Evolutionary conservation across 2,113 vertebrate genomes (phyloP).

Genomic region (Physeter macrocephalus): DNA sequence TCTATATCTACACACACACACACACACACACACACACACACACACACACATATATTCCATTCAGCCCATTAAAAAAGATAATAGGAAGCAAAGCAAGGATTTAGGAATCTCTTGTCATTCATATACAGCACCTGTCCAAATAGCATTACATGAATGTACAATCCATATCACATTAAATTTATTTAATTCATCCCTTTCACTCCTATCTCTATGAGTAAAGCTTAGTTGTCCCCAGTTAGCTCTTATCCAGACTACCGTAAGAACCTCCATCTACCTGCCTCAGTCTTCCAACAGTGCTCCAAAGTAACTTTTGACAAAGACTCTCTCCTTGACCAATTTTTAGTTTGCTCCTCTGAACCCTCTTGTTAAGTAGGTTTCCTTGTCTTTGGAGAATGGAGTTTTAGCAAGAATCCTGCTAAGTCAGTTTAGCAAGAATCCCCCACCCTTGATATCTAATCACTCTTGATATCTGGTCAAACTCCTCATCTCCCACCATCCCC

Average conservation of each 20-base stretch:
- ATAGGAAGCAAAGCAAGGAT: background rate
- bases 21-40: no score
- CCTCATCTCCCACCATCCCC: background rate
- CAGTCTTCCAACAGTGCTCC: background rate
- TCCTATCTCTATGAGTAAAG: background rate
- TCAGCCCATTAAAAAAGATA: background rate
- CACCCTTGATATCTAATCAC: background rate
- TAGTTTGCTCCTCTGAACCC: background rate
- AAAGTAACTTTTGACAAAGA: background rate
- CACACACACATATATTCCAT: background rate
- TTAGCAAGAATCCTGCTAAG: background rate
- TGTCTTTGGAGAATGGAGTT: background rate
- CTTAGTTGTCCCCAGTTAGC: background rate
- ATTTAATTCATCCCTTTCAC: background rate
- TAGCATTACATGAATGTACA: background rate
- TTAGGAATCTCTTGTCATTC: background rate
- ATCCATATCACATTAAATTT: background rate
- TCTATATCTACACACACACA: background rate
- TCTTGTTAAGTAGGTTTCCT: background rate
- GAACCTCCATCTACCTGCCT: background rate
- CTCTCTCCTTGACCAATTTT: background rate
- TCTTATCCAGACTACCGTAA: background rate
- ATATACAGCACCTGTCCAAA: background rate
- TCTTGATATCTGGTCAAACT: background rate
- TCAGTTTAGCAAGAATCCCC: background rate